These are phyloP conservation scores for Phocoena phocoena DNA, from an alignment of 2,113 vertebrate genomes.

Conservation along the genomic window DNA sequence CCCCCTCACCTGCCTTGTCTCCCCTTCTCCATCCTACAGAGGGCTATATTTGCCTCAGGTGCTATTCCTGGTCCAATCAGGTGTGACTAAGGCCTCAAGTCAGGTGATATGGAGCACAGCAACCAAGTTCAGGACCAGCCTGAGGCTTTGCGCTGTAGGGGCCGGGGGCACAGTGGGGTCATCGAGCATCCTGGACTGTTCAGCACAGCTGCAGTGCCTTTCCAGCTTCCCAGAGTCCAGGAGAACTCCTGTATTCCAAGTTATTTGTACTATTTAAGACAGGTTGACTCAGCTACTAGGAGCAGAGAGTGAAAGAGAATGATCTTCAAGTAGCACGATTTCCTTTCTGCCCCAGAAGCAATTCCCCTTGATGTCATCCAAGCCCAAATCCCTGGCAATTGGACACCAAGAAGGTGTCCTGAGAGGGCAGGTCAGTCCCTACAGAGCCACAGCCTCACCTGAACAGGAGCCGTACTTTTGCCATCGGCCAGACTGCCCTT, in stretches of 20 bases:
- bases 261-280: background rate
- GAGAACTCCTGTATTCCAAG: background rate
- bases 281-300: background rate
- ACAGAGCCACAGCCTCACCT: too few species aligned
- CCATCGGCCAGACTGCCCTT: too few species aligned
- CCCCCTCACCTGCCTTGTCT: rapidly evolving
- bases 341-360: background rate
- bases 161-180: background rate
- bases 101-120: background rate
- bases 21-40: background rate
- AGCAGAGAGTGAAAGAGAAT: background rate
- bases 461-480: background rate
- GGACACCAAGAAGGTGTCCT: background rate
- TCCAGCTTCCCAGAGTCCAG: background rate
- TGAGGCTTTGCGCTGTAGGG: background rate
- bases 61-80: background rate
- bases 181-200: background rate
- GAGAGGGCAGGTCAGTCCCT: background rate
- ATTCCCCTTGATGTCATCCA: background rate
- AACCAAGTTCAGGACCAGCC: rapidly evolving
- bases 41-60: background rate
- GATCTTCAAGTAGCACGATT: background rate
- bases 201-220: background rate
- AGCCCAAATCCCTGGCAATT: background rate
- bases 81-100: background rate